Evolutionary conservation across 2,888 invertebrate genomes (phyloP).

Genomic region (Panzeria rudis): DNA sequence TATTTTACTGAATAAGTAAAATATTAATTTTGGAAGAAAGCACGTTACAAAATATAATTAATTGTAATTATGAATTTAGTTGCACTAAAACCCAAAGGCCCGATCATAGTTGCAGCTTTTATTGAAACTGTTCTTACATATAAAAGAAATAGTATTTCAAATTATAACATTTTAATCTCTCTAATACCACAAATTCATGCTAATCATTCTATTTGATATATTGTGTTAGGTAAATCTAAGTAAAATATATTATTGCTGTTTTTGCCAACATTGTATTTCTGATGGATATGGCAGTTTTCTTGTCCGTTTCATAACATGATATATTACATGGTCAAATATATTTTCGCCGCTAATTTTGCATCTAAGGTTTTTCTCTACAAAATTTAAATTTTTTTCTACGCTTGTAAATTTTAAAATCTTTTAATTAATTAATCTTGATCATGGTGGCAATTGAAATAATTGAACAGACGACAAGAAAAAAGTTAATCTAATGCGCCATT

Average conservation of each 20-base stretch:
- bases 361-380: neutral
- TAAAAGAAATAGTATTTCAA: no score
- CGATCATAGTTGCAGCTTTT: no score
- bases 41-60: no score
- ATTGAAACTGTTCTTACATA: no score
- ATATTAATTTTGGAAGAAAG: no score
- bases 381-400: neutral
- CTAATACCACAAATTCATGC: neutral
- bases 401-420: conserved; percentile 34
- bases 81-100: no score
- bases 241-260: neutral
- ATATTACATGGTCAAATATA: conserved; percentile 24
- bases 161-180: no score
- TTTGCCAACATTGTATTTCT: conserved; percentile 11
- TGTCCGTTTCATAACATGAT: conserved; percentile 32
- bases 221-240: neutral
- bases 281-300: conserved; percentile 26
- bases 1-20: no score
- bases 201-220: neutral
- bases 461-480: conserved; percentile 8
- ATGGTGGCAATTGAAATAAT: conserved; percentile 43
- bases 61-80: no score
- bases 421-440: conserved; percentile 61
- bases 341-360: neutral
- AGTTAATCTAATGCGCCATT: conserved; percentile 46